These are phyloP conservation scores for Rafetus swinhoei DNA, from an alignment of 2,113 vertebrate genomes.

Conservation along the genomic window DNA sequence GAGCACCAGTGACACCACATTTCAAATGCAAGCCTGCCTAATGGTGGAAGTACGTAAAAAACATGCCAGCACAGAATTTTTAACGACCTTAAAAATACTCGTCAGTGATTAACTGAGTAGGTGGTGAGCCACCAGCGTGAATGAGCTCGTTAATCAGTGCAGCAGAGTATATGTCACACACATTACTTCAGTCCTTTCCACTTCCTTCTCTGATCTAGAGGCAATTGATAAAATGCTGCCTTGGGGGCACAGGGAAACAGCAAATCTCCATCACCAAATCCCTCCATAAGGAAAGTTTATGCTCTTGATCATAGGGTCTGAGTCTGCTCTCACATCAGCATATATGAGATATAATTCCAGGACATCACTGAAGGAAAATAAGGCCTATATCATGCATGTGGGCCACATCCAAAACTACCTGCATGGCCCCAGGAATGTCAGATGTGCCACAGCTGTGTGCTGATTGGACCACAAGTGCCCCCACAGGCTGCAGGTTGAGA, in stretches of 20 bases:
- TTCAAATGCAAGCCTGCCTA: conserved; percentile 43
- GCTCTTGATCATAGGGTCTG: conserved; percentile 19
- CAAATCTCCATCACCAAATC: neutral
- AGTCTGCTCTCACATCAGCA: neutral
- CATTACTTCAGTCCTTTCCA: conserved; percentile 50
- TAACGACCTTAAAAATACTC: conserved; percentile 55
- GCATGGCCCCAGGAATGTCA: too few species aligned
- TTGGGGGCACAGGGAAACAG: neutral
- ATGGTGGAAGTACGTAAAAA: conserved; percentile 11
- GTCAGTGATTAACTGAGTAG: conserved; percentile 67
- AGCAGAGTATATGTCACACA: conserved; percentile 43
- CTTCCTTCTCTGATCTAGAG: conserved; percentile 62
- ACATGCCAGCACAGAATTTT: conserved; percentile 31
- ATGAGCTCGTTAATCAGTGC: conserved; percentile 74
- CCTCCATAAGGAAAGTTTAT: conserved; percentile 39
- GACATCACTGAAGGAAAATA: neutral
- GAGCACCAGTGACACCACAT: neutral
- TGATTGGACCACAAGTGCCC: too few species aligned
- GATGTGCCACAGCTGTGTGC: too few species aligned
- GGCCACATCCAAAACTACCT: too few species aligned
- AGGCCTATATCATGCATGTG: neutral
- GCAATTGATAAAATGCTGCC: conserved; percentile 65
- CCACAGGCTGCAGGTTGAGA: too few species aligned
- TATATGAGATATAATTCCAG: neutral
- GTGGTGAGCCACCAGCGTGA: conserved; percentile 1